These are phyloP conservation scores for Numida meleagris DNA, from an alignment of 2,113 vertebrate species.

Conservation along the genomic window DNA sequence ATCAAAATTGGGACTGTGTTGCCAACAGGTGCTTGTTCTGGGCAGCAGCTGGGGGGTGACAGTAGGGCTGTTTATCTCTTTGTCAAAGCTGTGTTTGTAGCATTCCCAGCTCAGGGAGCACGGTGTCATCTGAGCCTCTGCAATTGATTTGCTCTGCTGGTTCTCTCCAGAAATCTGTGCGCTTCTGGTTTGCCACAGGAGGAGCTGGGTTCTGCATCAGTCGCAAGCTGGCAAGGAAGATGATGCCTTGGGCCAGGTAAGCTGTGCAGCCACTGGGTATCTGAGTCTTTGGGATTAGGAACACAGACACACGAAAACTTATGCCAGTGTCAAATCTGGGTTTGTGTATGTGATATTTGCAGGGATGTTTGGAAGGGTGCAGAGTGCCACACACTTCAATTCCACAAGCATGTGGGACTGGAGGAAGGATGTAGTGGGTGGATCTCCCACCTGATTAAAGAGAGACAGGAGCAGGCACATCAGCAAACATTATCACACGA, in stretches of 20 bases:
- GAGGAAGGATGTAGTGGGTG: background rate
- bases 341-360: background rate
- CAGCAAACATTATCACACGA: background rate
- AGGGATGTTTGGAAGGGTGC: background rate
- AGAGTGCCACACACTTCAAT: fast-evolving
- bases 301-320: fast-evolving
- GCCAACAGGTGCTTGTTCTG: background rate
- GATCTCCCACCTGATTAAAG: background rate
- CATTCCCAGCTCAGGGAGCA: background rate
- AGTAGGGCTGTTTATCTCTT: background rate
- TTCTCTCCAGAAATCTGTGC: slow-evolving; percentile 83
- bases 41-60: background rate
- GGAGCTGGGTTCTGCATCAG: slow-evolving; percentile 95
- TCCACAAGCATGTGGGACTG: background rate
- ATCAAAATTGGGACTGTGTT: background rate
- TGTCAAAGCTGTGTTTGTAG: background rate
- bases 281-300: background rate
- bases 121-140: background rate
- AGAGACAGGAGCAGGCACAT: background rate
- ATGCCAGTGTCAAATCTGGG: background rate
- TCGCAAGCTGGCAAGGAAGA: slow-evolving; percentile 84
- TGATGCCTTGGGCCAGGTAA: slow-evolving; percentile 94
- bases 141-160: background rate
- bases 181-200: slow-evolving; percentile 94
- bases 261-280: background rate